phyloP scores from a whole-genome alignment of 1,140 invertebrate genomes.

The Drosophila burlai region DNA sequence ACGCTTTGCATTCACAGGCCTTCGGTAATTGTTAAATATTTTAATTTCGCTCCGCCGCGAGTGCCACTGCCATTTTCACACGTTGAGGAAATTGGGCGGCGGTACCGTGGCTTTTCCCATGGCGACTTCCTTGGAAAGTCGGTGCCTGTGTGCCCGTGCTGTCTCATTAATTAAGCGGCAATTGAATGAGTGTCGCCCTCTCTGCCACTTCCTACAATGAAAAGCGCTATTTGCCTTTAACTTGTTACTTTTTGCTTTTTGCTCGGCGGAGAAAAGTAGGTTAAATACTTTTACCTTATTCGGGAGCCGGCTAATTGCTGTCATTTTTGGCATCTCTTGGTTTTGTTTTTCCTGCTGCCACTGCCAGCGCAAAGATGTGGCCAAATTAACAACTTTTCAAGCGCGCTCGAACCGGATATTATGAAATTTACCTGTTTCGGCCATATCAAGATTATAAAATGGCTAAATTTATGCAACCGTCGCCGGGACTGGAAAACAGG shows the following conservation, averaged over 20 bases:
- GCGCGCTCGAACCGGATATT: constrained; percentile 79
- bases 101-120: constrained; percentile 19
- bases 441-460: constrained; percentile 79
- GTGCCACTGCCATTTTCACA: constrained; percentile 56
- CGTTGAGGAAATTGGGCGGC: constrained; percentile 45
- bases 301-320: constrained; percentile 68
- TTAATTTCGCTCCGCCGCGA: constrained; percentile 51
- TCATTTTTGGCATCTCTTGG: constrained; percentile 65
- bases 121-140: constrained; percentile 64
- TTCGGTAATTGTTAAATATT: constrained; percentile 60
- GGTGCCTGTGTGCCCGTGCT: constrained; percentile 9
- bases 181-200: constrained; percentile 42
- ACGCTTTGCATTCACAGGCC: constrained; percentile 30
- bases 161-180: constrained; percentile 71
- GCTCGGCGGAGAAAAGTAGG: constrained; percentile 56
- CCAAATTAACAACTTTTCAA: constrained; percentile 84
- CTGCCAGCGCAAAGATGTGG: constrained; percentile 20
- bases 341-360: constrained; percentile 48
- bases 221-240: constrained; percentile 31
- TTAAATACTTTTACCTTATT: constrained; percentile 84
- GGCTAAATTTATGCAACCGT: constrained; percentile 79
- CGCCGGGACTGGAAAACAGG: constrained; percentile 23
- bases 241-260: background rate
- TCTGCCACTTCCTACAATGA: constrained; percentile 66
- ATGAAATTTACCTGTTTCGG: constrained; percentile 79